Evolutionary conservation across 2,113 vertebrate genomes (phyloP), one percentile per base, ranked within the genome.

Genomic region (Tenebrosternarchus preto): DNA sequence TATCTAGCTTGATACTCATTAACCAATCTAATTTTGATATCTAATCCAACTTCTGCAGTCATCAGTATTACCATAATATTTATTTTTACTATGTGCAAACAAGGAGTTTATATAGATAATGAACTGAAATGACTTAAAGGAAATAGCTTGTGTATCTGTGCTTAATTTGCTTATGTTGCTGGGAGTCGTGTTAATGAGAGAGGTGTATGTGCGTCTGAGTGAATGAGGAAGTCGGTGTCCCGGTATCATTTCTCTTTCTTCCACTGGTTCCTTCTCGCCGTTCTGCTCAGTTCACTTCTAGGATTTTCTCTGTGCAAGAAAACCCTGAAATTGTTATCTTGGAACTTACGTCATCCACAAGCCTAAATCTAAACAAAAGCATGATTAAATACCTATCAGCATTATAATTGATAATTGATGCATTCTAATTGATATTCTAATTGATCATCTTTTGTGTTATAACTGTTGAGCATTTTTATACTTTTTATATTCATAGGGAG

Each of bases 1-100:
- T 46, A 72, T 79, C 68, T 72, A 9, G 5, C 64, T 61, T 2
- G 50, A 57, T 63, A 72, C 68, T 63, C 11, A 71, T 79, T 79
- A 63, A 78, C 64, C 36, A 68, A 22, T 77, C 55, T 20, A 16
- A 63, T 29, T 29, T 27, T 63, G 29, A 15, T 63, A 63, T 63
- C 25, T 4, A 29, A 15, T 12, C 12, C 17, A 27, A 25, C 60
- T 63, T 29, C 31, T 12, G 1, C n/a, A 25, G 59, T 43, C 7
- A 27, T 46, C 22, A 25, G 33, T 15, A 50, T 15, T 50, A 50
- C 12, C 1, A 15, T 50, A 50, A 50, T 5, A 36, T 36, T 8
- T 3, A 59, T 24, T 33, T 73, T 36, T 3, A 56, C 22, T 24
- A 56, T 55, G 0, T 43, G 2, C 22, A 59, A 59, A 36, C 4